Evolutionary conservation across 2,888 invertebrate species (phyloP).

Genomic region (Ormyrus rosae): DNA sequence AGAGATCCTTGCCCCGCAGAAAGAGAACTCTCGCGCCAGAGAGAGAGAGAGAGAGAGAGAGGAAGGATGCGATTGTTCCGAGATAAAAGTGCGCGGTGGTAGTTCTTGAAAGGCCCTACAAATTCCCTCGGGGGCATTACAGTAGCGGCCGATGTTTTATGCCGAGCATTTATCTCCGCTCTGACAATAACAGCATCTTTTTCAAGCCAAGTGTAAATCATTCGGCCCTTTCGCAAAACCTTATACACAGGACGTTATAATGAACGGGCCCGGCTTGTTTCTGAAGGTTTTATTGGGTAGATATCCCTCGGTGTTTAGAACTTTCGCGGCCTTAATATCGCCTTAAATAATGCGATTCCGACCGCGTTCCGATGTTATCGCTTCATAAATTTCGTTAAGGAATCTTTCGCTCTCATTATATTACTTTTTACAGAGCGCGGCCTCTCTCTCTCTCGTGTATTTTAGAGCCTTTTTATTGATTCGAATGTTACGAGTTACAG

Average conservation of each 20-base stretch:
- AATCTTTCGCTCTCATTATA: too few relatives aligned
- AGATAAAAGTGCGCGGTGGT: conserved; percentile 45
- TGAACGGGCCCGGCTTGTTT: conserved; percentile 25
- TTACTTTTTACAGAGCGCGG: too few relatives aligned
- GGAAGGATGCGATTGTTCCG: conserved; percentile 43
- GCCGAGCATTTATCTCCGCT: conserved; percentile 49
- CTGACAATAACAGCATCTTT: conserved; percentile 58
- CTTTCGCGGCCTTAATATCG: not conserved
- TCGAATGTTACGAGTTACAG: too few relatives aligned
- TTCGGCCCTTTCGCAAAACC: conserved; percentile 16
- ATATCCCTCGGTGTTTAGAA: conserved; percentile 7
- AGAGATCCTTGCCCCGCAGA: conserved; percentile 34
- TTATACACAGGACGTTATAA: conserved; percentile 32
- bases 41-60: conserved; percentile 13
- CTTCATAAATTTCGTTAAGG: too few relatives aligned
- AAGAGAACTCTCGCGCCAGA: not conserved
- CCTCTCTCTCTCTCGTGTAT: too few relatives aligned
- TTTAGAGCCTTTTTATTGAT: too few relatives aligned
- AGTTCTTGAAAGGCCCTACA: conserved; percentile 51
- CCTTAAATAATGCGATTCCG: too few relatives aligned
- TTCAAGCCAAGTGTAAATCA: conserved; percentile 53
- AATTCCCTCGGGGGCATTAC: conserved; percentile 51
- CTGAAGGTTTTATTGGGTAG: not conserved
- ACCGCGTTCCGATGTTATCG: too few relatives aligned
- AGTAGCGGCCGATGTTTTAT: conserved; percentile 52